Percentiles rank a stretch among this genome's conserved stretches.
Evolutionary conservation across 2,888 invertebrate species (phyloP).

Genomic region (Tenthredo scrophulariae): DNA sequence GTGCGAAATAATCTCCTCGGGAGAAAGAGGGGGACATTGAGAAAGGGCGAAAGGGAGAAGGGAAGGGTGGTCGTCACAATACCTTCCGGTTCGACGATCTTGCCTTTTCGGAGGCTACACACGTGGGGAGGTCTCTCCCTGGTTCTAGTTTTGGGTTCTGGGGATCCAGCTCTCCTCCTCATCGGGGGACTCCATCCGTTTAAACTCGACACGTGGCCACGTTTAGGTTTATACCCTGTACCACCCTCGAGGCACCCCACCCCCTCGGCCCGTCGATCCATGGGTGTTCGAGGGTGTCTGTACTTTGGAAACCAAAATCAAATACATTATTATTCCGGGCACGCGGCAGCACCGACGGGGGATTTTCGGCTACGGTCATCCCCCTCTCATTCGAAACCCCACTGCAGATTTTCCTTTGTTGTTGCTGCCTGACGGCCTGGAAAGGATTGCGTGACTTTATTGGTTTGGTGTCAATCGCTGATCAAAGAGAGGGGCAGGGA

Average conservation of each 20-base stretch:
- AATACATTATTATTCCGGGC: slow-evolving; percentile 70
- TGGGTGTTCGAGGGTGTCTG: slow-evolving; percentile 60
- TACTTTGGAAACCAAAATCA: slow-evolving; percentile 75
- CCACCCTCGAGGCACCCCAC: background rate
- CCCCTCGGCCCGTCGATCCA: background rate
- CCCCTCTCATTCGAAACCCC: background rate
- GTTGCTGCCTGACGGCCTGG: slow-evolving; percentile 64
- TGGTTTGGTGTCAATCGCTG: slow-evolving; percentile 59
- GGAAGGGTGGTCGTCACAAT: slow-evolving; percentile 66
- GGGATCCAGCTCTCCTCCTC: slow-evolving; percentile 27
- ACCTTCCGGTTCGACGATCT: slow-evolving; percentile 73
- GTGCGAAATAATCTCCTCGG: slow-evolving; percentile 71
- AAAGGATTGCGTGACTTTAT: slow-evolving; percentile 70
- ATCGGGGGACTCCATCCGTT: slow-evolving; percentile 64
- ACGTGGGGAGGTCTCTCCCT: slow-evolving; percentile 15
- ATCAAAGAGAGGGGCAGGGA: slow-evolving; percentile 21
- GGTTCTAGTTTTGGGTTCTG: slow-evolving; percentile 7
- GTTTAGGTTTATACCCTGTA: slow-evolving; percentile 68
- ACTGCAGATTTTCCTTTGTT: slow-evolving; percentile 51
- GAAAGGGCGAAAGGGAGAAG: slow-evolving; percentile 60
- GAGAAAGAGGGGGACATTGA: slow-evolving; percentile 55
- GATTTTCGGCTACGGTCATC: slow-evolving; percentile 47
- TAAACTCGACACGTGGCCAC: slow-evolving; percentile 75
- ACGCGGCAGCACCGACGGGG: slow-evolving; percentile 36
- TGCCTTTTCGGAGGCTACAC: slow-evolving; percentile 56